A percentile compares a stretch with the other conserved stretches of the same genome.
Conservation (phyloP, 2,113 vertebrate species). For the Coptodon rendalli region DNA sequence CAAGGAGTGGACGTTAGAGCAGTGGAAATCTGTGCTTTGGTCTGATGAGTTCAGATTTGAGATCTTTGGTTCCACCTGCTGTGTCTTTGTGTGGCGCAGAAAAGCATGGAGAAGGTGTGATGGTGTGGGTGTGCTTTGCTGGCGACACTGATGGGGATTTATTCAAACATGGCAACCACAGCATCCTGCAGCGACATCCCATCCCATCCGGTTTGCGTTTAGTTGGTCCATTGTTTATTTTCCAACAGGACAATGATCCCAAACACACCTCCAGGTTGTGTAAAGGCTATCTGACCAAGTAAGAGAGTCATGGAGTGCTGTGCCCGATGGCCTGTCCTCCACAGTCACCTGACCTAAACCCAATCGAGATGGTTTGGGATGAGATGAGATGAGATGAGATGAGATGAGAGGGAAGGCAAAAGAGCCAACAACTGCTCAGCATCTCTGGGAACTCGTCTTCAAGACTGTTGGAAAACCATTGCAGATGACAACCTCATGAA, state of each 20-base stretch:
- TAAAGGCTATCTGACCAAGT: accelerated
- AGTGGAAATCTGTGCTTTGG: not conserved
- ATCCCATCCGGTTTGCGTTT: not conserved
- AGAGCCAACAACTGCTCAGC: not conserved
- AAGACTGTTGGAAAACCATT: not conserved
- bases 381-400: not conserved
- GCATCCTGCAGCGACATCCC: not conserved
- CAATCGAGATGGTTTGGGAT: not conserved
- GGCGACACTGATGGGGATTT: not conserved
- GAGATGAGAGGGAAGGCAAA: not conserved
- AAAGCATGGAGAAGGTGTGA: not conserved
- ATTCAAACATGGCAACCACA: not conserved
- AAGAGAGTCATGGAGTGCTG: not conserved
- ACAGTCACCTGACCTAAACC: not conserved
- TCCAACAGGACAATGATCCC: not conserved
- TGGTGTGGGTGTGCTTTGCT: not conserved
- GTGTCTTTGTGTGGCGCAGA: accelerated
- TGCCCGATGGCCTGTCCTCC: not conserved
- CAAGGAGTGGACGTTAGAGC: not conserved
- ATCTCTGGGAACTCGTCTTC: not conserved
- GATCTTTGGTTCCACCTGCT: not conserved
- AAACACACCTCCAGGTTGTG: not conserved
- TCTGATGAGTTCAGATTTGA: not conserved
- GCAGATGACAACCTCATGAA: not conserved
- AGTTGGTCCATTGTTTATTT: not conserved